phyloP scores from a whole-genome alignment of 2,113 vertebrate genomes.

The Formicarius rufipectus region DNA sequence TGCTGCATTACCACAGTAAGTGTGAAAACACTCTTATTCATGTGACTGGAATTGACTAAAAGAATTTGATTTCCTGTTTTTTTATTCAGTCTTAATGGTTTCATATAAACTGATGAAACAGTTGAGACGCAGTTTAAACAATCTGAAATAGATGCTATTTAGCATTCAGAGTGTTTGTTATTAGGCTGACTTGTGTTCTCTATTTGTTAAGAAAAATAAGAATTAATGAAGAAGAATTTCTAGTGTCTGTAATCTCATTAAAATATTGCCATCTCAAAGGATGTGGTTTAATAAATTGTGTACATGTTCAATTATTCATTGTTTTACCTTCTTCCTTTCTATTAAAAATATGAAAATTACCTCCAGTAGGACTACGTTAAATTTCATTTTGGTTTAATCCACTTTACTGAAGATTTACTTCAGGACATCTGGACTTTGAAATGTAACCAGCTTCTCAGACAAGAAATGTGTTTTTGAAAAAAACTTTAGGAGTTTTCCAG shows the following conservation, averaged over 20 bases:
- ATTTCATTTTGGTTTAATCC: neutral
- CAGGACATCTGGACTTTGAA: neutral
- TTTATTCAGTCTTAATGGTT: neutral
- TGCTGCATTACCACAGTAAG: neutral
- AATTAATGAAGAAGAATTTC: neutral
- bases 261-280: neutral
- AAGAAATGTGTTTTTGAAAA: neutral
- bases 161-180: neutral
- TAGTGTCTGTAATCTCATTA: neutral
- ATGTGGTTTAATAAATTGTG: neutral
- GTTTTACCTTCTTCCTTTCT: neutral
- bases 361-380: neutral
- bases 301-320: neutral
- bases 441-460: neutral
- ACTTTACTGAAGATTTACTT: neutral
- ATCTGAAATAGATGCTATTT: neutral
- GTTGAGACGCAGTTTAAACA: neutral
- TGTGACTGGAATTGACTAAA: neutral
- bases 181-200: neutral
- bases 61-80: neutral
- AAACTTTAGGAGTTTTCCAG: neutral
- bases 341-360: neutral
- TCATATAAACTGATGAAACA: neutral
- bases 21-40: neutral
- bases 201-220: neutral